These are phyloP conservation scores for Aplochiton taeniatus DNA, from an alignment of 2,797 vertebrate genomes.

Conservation along the genomic window DNA sequence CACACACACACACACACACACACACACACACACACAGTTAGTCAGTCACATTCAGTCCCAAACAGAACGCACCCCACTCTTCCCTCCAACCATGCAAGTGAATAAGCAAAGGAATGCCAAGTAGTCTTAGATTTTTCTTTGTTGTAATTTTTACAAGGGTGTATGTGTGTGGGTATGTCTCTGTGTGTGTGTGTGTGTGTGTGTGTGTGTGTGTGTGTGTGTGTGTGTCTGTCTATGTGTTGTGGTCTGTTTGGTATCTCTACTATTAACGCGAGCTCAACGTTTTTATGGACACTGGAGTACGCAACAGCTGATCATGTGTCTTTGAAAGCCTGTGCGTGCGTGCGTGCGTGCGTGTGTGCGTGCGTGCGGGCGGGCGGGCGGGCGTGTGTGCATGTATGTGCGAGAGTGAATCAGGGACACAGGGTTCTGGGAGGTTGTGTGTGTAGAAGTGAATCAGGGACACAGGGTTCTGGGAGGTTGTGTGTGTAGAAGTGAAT, in stretches of 20 bases:
- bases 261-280: constrained; percentile 28
- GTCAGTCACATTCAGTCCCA: too few species aligned
- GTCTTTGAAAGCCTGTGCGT: too few species aligned
- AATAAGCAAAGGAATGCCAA: constrained; percentile 42
- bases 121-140: constrained; percentile 19
- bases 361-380: not conserved
- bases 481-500: too few species aligned
- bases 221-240: not conserved
- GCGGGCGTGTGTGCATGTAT: not conserved
- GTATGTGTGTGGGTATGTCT: not conserved
- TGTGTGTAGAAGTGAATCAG: too few species aligned
- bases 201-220: not conserved
- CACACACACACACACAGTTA: constrained; percentile 1
- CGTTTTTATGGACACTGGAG: constrained; percentile 32
- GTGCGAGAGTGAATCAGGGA: not conserved
- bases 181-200: constrained; percentile 6
- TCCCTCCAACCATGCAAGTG: constrained; percentile 28
- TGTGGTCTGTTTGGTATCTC: constrained; percentile 24
- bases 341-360: constrained; percentile 12
- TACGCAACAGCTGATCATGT: constrained; percentile 31
- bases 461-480: too few species aligned
- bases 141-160: not conserved
- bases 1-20: constrained; percentile 35
- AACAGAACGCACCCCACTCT: not conserved
- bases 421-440: too few species aligned